Evolutionary conservation across 92 coral and sea anemone genomes (phyloP), one percentile per base, ranked within the genome.

Genomic region (Montipora capitata): DNA sequence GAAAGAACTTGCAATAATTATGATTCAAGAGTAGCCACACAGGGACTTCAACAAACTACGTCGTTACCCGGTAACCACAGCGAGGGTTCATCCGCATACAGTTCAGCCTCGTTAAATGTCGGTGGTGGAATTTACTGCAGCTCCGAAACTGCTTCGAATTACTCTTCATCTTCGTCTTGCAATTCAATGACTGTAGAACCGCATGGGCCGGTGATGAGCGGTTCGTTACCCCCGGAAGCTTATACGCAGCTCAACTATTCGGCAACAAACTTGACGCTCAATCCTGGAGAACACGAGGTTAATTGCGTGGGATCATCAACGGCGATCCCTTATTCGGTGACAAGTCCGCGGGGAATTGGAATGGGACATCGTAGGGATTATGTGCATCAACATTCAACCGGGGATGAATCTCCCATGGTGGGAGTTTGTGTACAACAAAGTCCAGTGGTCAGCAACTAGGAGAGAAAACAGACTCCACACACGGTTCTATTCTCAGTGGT

Each of bases 401-500:
- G 98, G 56, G 98, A 95, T 58, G 99, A 98, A 78, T 96, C 99
- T 14, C 99, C 99, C 27, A 96, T 98, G 99, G 98, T 98, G 16
- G 99, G 97, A 74, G 99, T 98, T 40, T 98, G 98, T 79, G 95
- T 98, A n/a, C 99, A 96, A 79, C 99, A 95, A 51, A 98, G 98
- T 76, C 98, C 99, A 6, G 98, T 98, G 42, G 98, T 94, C 42
- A 98, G 99, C 93, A 98, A 93, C 89, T 98, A 73, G 85, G 77
- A 59, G 42, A 59, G 45, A 35, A 44, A 12, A 63, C 54, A 42
- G 61, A 43, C 7, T 52, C 56, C 62, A 38, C 64, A 17, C 17
- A 35, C 10, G 40, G 51, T 11, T 44, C 27, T 48, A 78, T 10
- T 41, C 40, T 65, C 66, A 62, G 42, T 35, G 51, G 20, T 16